A percentile compares a stretch with the other conserved stretches of the same genome.
Evolutionary conservation across 2,888 invertebrate genomes (phyloP).

Genomic region (Epirrhoe alternata): DNA sequence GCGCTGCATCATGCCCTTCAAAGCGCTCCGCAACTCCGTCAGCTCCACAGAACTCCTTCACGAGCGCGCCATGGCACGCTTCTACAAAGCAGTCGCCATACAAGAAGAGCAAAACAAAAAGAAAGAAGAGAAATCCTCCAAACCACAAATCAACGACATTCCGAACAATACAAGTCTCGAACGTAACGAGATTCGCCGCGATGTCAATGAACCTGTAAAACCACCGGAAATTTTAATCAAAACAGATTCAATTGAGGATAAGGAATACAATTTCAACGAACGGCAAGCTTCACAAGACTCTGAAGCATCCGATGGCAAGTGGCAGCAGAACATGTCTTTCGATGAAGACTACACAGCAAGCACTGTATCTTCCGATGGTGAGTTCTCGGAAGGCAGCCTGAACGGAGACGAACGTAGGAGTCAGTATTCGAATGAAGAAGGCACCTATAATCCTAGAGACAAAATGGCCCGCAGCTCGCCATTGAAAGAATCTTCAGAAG

Average conservation of each 20-base stretch:
- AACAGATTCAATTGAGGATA: slow-evolving; percentile 67
- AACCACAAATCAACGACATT: slow-evolving; percentile 66
- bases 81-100: slow-evolving; percentile 91
- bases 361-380: slow-evolving; percentile 84
- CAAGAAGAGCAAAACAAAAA: slow-evolving; percentile 87
- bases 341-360: slow-evolving; percentile 88
- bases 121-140: slow-evolving; percentile 50
- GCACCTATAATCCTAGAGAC: slow-evolving; percentile 88
- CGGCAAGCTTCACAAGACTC: slow-evolving; percentile 64
- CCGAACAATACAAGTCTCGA: slow-evolving; percentile 59
- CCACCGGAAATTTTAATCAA: slow-evolving; percentile 66
- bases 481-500: slow-evolving; percentile 59
- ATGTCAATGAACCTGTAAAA: slow-evolving; percentile 40
- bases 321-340: slow-evolving; percentile 77
- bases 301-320: slow-evolving; percentile 69
- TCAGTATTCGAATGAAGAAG: slow-evolving; percentile 83
- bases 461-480: slow-evolving; percentile 69
- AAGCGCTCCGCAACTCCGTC: slow-evolving; percentile 89
- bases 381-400: slow-evolving; percentile 74
- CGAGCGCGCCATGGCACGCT: slow-evolving; percentile 92
- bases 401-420: slow-evolving; percentile 66
- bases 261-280: slow-evolving; percentile 58
- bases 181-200: slow-evolving; percentile 42
- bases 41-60: slow-evolving; percentile 94
- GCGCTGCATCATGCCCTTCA: slow-evolving; percentile 76